Evolutionary conservation across 2,888 invertebrate genomes (phyloP), one percentile per base, ranked within the genome.

Genomic region (Heliconius aoede): DNA sequence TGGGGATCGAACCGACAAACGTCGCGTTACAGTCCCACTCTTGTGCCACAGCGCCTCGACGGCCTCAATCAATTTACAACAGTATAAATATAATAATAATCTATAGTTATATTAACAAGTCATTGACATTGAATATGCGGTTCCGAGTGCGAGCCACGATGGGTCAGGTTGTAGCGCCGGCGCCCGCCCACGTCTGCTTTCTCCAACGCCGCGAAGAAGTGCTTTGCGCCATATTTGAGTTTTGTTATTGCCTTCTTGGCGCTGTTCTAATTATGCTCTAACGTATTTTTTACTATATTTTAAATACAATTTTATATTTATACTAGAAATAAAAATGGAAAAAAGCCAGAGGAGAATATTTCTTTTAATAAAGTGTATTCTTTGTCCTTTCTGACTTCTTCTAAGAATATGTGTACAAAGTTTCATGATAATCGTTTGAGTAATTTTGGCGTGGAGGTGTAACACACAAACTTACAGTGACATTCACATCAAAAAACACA

Each of bases 101-200:
- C 40, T 76, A 76, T 72, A 65, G 36, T 11, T 40, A 67, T 73
- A 78, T 78, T 76, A 68, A 74, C 73, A 78, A 74, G 79, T 81
- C 79, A 79, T 80, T 79, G 81, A 78, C 78, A 76, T 71, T 40
- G 36, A 28, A 40, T 65, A 65, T 65, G 24, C 36, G 24, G 65
- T 36, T 65, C 3, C n/a, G 65, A 65, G 65, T 65, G 7, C n/a
- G 65, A 65, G 65, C 51, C 65, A 8, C 72, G 74, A 55, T 83
- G 82, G 82, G 58, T 84, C 84, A 83, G 79, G 83, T 79, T 78
- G 79, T 74, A 79, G 81, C 83, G 84, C 84, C 80, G 83, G 84
- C 84, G 85, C 84, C 84, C 84, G 85, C 84, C 84, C 83, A 85
- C 84, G 83, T 80, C 61, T 28, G 69, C 91, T 91, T 91, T 92